phyloP scores from a whole-genome alignment of 2,888 invertebrate genomes.

The Hirtodrosophila histrioides region DNA sequence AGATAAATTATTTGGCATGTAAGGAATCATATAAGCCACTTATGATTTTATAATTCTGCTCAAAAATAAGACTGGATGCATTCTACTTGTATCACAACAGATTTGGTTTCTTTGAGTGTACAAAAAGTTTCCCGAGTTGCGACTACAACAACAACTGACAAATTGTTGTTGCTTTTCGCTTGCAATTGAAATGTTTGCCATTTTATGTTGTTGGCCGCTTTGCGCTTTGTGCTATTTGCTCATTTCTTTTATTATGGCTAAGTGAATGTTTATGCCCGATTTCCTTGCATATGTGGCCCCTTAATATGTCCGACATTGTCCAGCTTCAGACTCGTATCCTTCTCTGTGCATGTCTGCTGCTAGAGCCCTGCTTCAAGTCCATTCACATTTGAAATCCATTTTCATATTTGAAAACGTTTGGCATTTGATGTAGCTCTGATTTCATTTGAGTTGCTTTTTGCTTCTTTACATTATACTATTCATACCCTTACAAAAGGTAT shows the following conservation, averaged over 20 bases:
- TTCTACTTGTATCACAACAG: too few relatives aligned
- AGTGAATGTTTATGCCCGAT: conserved; percentile 64
- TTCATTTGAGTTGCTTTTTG: conserved; percentile 57
- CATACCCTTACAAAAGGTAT: too few relatives aligned
- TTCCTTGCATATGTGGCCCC: conserved; percentile 41
- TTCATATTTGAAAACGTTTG: conserved; percentile 58
- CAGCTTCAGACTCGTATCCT: background rate
- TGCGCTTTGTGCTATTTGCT: conserved; percentile 39
- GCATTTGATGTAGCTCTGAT: conserved; percentile 60
- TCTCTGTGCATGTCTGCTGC: background rate
- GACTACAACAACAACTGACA: conserved; percentile 24
- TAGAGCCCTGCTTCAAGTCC: conserved; percentile 8
- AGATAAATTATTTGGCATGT: too few relatives aligned
- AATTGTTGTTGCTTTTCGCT: conserved; percentile 21
- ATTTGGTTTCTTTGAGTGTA: too few relatives aligned
- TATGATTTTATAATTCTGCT: too few relatives aligned
- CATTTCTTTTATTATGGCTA: conserved; percentile 65
- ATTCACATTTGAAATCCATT: conserved; percentile 43
- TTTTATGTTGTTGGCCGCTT: conserved; percentile 42
- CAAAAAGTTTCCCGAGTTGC: too few relatives aligned
- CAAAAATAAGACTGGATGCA: too few relatives aligned
- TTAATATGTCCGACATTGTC: conserved; percentile 21
- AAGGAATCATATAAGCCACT: too few relatives aligned
- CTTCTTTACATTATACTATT: background rate
- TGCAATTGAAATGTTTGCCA: conserved; percentile 60